Base-by-base conservation (phyloP, 2,888 invertebrate species). In the Brenthis ino region DNA sequence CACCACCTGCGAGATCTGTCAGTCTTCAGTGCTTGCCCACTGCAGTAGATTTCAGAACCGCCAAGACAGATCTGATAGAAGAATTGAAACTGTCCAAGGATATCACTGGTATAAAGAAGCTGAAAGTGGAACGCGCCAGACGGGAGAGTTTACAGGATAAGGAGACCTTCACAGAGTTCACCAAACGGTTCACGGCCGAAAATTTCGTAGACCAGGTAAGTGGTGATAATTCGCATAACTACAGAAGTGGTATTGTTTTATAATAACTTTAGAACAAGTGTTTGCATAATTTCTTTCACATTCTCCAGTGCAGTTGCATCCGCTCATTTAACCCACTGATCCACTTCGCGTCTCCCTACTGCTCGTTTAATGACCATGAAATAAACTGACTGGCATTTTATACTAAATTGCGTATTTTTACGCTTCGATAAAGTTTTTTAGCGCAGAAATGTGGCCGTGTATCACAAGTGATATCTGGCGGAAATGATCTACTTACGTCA, bases 71-170 rank as follows among this genome's bases (percentile, higher is more conserved):
- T 85, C 91, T 98, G 60, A 98, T 98, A 74, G 98, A 98, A 58
- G 98, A 98, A 83, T 89, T 98, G 71, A 98, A 98, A 87, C 95
- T 97, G 93, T 97, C 98, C 57, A 98, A 96, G 86, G 98, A 98
- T 84, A 97, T 98, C 73, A 96, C 97, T 1, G 98, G 98, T n/a
- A 98, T 98, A 66, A 97, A 96, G 87, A 98, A 98, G 87, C 89
- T 98, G 94, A 98, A 98, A 86, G 97, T 98, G 75, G 98, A 98
- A 87, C 94, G 97, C 75, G 96, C 97, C 33, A 96, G 97, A 82
- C 94, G 96, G 74, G 97, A 98, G 85, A 96, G 96, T 80, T 94
- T 95, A 63, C 95, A 96, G 80, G 97, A 97, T 77, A 96, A 97
- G 85, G 96, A 96, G 84, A 94, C 97, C 70, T 96, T 96, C 83